A percentile compares a stretch with the other conserved stretches of the same genome.
phyloP scores from a whole-genome alignment of 2,888 invertebrate genomes.

The Rotaria sp. region DNA sequence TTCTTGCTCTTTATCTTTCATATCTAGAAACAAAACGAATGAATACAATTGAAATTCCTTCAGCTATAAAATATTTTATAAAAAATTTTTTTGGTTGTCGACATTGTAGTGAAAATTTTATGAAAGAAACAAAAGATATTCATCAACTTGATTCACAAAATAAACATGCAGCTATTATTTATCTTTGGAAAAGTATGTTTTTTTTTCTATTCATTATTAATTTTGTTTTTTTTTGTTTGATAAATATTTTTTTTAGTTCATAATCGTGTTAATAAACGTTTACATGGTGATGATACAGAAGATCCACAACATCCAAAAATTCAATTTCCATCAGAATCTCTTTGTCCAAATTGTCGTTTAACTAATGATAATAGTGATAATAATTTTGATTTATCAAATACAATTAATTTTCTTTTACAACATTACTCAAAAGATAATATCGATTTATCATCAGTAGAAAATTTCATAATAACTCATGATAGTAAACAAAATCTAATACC shows the following conservation, averaged over 20 bases:
- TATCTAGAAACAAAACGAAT: neutral
- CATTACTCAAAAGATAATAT: conserved; percentile 1
- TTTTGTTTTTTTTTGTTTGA: neutral
- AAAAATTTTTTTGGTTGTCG: conserved; percentile 85
- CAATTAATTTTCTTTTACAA: neutral
- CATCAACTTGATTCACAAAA: conserved; percentile 67
- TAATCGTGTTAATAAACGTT: conserved; percentile 69
- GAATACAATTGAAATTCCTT: neutral
- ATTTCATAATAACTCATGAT: neutral
- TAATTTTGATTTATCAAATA: neutral
- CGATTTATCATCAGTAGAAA: neutral
- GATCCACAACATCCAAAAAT: conserved; percentile 81
- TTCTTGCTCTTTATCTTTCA: neutral
- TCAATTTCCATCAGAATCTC: conserved; percentile 69
- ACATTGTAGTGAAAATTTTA: conserved; percentile 81
- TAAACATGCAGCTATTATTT: conserved; percentile 70
- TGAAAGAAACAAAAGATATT: conserved; percentile 68
- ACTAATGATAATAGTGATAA: neutral
- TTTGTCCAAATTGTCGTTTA: conserved; percentile 61
- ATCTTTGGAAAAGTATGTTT: conserved; percentile 73
- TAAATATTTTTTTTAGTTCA: neutral
- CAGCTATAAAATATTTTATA: conserved; percentile 66
- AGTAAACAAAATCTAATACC: too few species aligned
- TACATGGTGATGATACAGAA: conserved; percentile 74
- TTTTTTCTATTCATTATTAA: neutral